These are phyloP conservation scores for Microtus ochrogaster DNA, from an alignment of 2,113 vertebrate genomes.

Conservation along the genomic window DNA sequence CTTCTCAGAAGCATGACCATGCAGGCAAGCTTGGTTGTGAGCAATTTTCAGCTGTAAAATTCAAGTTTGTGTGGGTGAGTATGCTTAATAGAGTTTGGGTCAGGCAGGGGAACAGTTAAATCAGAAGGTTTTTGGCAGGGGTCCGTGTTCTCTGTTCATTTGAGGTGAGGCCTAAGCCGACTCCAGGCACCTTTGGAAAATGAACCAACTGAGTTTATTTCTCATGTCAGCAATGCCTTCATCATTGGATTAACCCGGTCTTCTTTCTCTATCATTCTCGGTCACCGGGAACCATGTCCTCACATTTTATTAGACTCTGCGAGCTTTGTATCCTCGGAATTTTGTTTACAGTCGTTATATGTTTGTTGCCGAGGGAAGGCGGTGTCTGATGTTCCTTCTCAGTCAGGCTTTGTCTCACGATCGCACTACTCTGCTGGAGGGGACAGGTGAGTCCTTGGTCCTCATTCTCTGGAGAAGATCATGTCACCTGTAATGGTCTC, in stretches of 20 bases:
- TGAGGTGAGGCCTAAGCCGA: not conserved
- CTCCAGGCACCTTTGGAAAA: not conserved
- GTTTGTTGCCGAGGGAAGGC: not conserved
- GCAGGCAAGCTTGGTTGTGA: too few relatives aligned
- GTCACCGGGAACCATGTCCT: not conserved
- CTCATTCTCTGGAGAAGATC: not conserved
- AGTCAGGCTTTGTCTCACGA: not conserved
- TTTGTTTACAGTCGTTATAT: not conserved
- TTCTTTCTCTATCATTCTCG: not conserved
- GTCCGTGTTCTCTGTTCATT: not conserved
- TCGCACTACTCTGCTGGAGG: not conserved
- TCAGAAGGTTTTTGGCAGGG: not conserved
- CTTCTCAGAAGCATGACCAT: too few relatives aligned
- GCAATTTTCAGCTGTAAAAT: not conserved
- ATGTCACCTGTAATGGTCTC: not conserved
- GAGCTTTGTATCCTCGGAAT: not conserved
- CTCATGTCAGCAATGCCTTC: not conserved
- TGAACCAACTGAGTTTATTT: not conserved
- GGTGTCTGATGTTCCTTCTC: not conserved
- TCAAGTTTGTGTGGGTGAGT: not conserved
- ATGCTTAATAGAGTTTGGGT: too few relatives aligned
- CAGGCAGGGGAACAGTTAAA: not conserved
- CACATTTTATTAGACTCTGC: not conserved
- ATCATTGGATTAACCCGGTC: not conserved
- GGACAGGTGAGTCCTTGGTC: not conserved